These are phyloP conservation scores for Axea sp. DNA, from an alignment of 2,888 invertebrate genomes.

Conservation along the genomic window DNA sequence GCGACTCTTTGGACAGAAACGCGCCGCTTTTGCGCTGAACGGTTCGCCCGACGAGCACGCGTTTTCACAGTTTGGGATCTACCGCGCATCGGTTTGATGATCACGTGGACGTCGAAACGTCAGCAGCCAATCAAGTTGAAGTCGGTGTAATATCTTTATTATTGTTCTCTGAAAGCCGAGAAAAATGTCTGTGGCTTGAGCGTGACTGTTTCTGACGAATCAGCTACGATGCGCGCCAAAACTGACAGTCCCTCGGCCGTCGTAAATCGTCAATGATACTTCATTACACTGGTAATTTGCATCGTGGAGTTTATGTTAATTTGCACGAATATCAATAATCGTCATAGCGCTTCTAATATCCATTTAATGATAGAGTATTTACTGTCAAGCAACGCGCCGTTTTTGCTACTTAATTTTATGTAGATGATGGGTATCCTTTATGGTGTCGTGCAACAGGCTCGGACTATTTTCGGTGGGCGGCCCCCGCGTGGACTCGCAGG, in stretches of 20 bases:
- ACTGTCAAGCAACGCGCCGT: conserved; percentile 25
- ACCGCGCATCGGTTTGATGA: conserved; percentile 23
- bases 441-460: conserved; percentile 36
- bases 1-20: too few relatives aligned
- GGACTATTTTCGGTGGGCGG: conserved; percentile 42
- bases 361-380: conserved; percentile 47
- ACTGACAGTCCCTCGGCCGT: conserved; percentile 4
- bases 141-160: neutral
- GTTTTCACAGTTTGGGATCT: neutral
- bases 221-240: neutral
- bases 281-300: conserved; percentile 31
- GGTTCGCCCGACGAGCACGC: neutral
- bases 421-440: conserved; percentile 52
- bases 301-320: conserved; percentile 34
- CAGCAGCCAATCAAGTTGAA: conserved; percentile 10
- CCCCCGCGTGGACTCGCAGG: conserved; percentile 28
- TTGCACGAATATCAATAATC: conserved; percentile 34
- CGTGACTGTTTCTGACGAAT: conserved; percentile 6
- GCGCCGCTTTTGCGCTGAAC: too few relatives aligned
- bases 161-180: neutral
- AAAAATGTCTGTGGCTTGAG: conserved; percentile 1
- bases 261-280: conserved; percentile 42
- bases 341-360: conserved; percentile 30
- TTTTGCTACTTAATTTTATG: conserved; percentile 49
- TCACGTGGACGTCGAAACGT: conserved; percentile 5